These are phyloP conservation scores for Hirtodrosophila cameraria DNA, from an alignment of 2,888 invertebrate genomes.

Conservation along the genomic window DNA sequence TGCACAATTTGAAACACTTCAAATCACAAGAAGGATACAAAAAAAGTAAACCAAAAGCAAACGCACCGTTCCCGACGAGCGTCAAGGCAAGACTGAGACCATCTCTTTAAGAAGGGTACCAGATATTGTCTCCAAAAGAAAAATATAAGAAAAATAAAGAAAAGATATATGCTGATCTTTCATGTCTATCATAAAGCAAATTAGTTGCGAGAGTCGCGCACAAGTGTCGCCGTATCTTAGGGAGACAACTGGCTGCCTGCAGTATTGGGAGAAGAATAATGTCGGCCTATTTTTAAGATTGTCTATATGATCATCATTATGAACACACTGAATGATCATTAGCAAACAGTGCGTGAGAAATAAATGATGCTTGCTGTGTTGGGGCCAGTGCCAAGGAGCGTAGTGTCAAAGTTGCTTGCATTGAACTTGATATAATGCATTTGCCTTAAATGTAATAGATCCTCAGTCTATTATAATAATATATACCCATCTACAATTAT, in stretches of 20 bases:
- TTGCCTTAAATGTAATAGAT: slow-evolving; percentile 3
- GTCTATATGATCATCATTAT: slow-evolving; percentile 6
- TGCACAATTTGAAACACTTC: slow-evolving; percentile 4
- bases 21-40: slow-evolving; percentile 20
- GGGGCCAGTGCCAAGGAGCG: slow-evolving; percentile 35
- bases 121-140: slow-evolving; percentile 63
- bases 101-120: slow-evolving; percentile 56
- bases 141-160: slow-evolving; percentile 2
- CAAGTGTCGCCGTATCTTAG: slow-evolving; percentile 51
- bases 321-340: slow-evolving; percentile 27
- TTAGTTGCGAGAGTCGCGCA: slow-evolving; percentile 68
- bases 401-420: slow-evolving; percentile 40
- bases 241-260: neutral
- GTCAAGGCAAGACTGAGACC: slow-evolving; percentile 65
- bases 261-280: slow-evolving; percentile 17
- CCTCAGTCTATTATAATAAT: neutral
- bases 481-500: too few species aligned
- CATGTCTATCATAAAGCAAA: slow-evolving; percentile 72
- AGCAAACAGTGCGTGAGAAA: slow-evolving; percentile 19
- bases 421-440: slow-evolving; percentile 61
- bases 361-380: slow-evolving; percentile 33
- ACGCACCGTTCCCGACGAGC: slow-evolving; percentile 70
- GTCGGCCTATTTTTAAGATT: slow-evolving; percentile 48
- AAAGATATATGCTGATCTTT: slow-evolving; percentile 63
- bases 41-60: slow-evolving; percentile 16